phyloP scores from a whole-genome alignment of 2,797 vertebrate genomes.

The Argyrosomus regius region DNA sequence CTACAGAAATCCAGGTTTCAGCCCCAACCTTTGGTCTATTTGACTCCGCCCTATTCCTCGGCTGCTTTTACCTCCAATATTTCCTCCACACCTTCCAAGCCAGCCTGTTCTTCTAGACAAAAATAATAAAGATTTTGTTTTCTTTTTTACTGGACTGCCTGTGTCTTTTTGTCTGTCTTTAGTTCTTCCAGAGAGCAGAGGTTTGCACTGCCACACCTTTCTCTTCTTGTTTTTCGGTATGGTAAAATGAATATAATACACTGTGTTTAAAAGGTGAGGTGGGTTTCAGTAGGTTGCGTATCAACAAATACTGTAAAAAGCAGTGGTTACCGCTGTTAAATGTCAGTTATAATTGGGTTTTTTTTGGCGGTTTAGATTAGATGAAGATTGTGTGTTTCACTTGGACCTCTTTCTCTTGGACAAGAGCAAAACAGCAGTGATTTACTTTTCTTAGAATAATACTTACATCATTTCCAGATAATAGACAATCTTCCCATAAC shows the following conservation, averaged over 20 bases:
- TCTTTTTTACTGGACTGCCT: conserved; percentile 80
- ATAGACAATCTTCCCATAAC: conserved; percentile 25
- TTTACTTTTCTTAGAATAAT: conserved; percentile 39
- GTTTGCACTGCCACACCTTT: not conserved
- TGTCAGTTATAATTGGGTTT: not conserved
- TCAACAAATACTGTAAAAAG: not conserved
- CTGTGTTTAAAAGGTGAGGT: not conserved
- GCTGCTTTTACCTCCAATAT: conserved; percentile 77
- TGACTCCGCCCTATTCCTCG: conserved; percentile 72
- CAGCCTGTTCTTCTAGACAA: conserved; percentile 79
- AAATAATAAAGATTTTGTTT: conserved; percentile 80
- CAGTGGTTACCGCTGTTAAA: not conserved
- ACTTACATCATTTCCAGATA: conserved; percentile 7
- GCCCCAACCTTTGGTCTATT: conserved; percentile 72
- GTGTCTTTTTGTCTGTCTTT: conserved; percentile 63
- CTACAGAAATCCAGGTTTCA: conserved; percentile 64
- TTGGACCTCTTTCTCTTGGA: conserved; percentile 5
- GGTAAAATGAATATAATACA: not conserved
- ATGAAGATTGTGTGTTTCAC: conserved; percentile 1
- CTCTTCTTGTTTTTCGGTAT: not conserved
- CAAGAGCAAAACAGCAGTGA: conserved; percentile 19
- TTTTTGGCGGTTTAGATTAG: not conserved
- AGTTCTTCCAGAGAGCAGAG: not conserved
- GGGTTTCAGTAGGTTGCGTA: not conserved
- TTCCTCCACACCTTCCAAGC: conserved; percentile 47